Base-by-base conservation (phyloP, 64 coral and sea anemone genomes). In the Montipora foliosa region DNA sequence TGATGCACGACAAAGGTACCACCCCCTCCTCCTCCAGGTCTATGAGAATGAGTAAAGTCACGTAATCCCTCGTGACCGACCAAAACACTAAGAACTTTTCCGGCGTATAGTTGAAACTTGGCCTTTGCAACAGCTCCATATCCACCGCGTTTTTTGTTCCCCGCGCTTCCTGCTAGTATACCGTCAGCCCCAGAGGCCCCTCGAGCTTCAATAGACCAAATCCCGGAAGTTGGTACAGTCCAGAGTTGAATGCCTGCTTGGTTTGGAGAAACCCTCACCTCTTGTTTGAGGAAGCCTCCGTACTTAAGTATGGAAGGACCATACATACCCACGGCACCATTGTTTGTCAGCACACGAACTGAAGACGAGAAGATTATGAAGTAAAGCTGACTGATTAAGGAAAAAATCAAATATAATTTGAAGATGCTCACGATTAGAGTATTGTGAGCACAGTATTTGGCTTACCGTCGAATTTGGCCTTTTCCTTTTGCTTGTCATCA, bases 11-110 rank as follows among this genome's bases (percentile, higher is more conserved):
- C 92, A 90, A 96, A 99, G 8, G 97, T 96, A 29, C 97, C 97
- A 7, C 97, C 97, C 20, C 97, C 97, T 16, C 97, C 97, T 89
- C 94, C 95, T n/a, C 97, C 97, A 58, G 97, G 94, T 47, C 95
- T 94, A 19, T 91, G 88, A 20, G 91, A 74, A 55, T 92, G 75
- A 19, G 88, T 66, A 19, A 87, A 91, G 68, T 99, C 95, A 73
- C 93, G 88, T 83, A 55, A 76, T 14, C 97, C 97, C 58, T 96
- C 81, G 60, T 99, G 94, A 71, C 94, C 97, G 69, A 99, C 88
- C 74, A 99, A 58, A 67, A 99, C 94, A 89, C 89, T 99, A 13
- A 99, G 72, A 20, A 92, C 58, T 62, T 94, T 89, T 47, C 95
- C 97, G 44, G 92, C 89, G 74, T 94, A 88, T 3, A 99, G 55